Conservation (phyloP, 1,140 invertebrate genomes). For the Magallana gigas region DNA sequence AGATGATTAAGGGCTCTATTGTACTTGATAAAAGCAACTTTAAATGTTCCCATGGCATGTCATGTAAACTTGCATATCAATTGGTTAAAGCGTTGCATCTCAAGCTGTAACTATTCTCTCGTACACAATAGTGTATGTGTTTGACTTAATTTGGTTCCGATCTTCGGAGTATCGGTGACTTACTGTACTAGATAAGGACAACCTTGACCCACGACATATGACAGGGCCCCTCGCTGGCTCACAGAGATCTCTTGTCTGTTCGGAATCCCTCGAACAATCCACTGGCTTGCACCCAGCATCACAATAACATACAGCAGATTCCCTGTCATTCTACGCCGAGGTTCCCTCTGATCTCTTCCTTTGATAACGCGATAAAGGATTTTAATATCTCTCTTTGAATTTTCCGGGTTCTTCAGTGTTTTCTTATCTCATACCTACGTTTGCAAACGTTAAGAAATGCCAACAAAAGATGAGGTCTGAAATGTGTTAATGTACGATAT, state of each 20-base stretch:
- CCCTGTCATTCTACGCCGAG: slow-evolving; percentile 8
- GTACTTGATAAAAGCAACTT: too few species aligned
- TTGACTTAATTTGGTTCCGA: neutral
- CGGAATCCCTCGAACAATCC: neutral
- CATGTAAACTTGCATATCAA: too few species aligned
- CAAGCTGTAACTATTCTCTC: too few species aligned
- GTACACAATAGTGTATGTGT: neutral
- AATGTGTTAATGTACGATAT: neutral
- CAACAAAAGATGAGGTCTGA: neutral
- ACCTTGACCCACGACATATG: slow-evolving; percentile 38
- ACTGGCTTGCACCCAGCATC: slow-evolving; percentile 4
- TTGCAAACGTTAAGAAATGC: neutral
- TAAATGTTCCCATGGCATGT: too few species aligned
- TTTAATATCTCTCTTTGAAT: slow-evolving; percentile 12
- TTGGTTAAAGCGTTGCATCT: too few species aligned
- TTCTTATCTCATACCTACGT: neutral
- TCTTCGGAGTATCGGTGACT: neutral
- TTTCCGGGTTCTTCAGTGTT: slow-evolving; percentile 2
- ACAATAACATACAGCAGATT: neutral
- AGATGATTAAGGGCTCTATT: too few species aligned
- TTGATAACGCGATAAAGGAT: slow-evolving; percentile 5
- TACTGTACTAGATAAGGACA: slow-evolving; percentile 40
- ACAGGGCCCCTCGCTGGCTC: slow-evolving; percentile 25
- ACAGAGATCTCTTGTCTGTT: neutral
- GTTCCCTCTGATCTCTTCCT: neutral